A percentile compares a stretch with the other conserved stretches of the same genome.
Conservation (phyloP, 2,113 vertebrate genomes). For the Seriola quinqueradiata region DNA sequence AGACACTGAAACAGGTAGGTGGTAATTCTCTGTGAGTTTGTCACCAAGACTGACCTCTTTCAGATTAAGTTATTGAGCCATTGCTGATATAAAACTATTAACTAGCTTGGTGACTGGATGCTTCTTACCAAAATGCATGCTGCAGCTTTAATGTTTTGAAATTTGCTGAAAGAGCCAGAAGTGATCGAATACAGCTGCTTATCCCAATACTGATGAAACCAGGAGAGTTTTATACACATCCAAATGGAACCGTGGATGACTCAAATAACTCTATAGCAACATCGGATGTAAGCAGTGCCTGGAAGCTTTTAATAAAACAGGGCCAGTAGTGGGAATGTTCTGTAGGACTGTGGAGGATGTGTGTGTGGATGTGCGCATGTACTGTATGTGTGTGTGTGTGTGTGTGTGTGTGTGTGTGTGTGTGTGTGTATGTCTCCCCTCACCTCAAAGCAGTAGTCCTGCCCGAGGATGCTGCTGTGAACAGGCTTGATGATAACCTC, state of each 20-base stretch:
- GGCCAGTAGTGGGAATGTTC: neutral
- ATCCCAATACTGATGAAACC: neutral
- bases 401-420: conserved; percentile 12
- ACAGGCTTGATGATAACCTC: conserved; percentile 97
- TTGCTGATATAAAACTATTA: neutral
- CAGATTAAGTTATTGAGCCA: neutral
- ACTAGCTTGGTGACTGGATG: neutral
- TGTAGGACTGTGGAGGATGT: neutral
- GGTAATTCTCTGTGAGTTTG: neutral
- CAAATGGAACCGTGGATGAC: too few relatives aligned
- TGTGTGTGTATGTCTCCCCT: conserved; percentile 46
- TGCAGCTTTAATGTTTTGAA: neutral
- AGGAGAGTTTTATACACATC: too few relatives aligned
- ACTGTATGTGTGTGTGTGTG: neutral
- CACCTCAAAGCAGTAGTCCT: conserved; percentile 99
- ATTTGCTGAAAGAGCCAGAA: neutral
- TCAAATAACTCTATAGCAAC: too few relatives aligned
- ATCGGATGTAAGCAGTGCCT: neutral
- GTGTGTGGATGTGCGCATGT: neutral
- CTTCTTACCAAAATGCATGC: neutral
- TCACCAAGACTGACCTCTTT: neutral
- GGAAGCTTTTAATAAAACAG: neutral
- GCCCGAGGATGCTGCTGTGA: conserved; percentile 98
- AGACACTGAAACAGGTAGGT: neutral
- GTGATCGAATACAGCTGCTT: too few relatives aligned